Conservation (phyloP, 2,888 invertebrate genomes). For the Cordilura impudica region DNA sequence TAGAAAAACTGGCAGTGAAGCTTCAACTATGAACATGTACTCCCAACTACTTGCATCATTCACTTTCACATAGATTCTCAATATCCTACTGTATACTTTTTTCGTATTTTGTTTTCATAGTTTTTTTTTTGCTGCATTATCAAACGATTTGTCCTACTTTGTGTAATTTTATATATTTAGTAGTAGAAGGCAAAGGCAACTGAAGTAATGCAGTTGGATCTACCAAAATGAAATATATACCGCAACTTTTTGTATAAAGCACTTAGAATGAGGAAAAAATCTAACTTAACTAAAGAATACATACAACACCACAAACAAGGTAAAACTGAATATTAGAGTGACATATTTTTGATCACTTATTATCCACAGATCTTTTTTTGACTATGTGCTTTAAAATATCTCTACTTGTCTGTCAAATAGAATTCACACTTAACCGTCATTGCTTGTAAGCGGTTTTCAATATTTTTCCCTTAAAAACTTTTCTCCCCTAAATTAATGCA, state of each 20-base stretch:
- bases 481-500: no score
- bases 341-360: no score
- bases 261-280: conserved; percentile 20
- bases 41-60: not conserved
- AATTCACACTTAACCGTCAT: no score
- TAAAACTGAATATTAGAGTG: not conserved
- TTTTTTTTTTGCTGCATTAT: conserved; percentile 48
- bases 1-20: not conserved
- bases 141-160: conserved; percentile 57
- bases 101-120: not conserved
- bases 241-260: conserved; percentile 40
- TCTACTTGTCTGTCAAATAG: no score
- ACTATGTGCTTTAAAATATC: no score
- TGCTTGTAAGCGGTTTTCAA: no score
- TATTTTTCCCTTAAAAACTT: no score
- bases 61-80: not conserved
- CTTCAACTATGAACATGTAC: conserved; percentile 10
- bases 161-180: conserved; percentile 27
- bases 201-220: conserved; percentile 59
- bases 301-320: conserved; percentile 26
- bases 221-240: conserved; percentile 58
- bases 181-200: conserved; percentile 1
- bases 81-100: not conserved
- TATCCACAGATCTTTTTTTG: no score
- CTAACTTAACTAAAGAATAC: conserved; percentile 19